Conservation (phyloP, 1,140 invertebrate species). For the Helicorthomorpha holstii region DNA sequence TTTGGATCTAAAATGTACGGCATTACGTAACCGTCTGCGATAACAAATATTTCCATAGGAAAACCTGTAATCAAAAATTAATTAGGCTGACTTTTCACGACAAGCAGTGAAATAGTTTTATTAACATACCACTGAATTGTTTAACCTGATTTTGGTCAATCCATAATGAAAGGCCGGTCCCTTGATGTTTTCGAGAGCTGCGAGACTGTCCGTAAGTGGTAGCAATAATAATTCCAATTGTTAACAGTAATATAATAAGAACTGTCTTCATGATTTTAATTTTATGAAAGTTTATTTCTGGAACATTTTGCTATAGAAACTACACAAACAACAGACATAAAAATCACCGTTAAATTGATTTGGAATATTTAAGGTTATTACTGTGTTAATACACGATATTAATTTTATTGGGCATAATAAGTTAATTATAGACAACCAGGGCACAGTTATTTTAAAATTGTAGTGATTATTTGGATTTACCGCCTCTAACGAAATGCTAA, state of each 20-base stretch:
- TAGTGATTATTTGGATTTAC: too few species aligned
- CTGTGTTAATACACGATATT: too few species aligned
- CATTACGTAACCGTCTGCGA: slow-evolving; percentile 62
- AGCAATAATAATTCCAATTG: neutral
- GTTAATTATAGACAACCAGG: too few species aligned
- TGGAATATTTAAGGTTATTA: too few species aligned
- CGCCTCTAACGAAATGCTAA: too few species aligned
- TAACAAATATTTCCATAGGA: slow-evolving; percentile 73
- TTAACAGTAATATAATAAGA: neutral
- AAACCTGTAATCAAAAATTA: slow-evolving; percentile 35
- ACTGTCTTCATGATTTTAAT: neutral
- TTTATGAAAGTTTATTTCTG: neutral
- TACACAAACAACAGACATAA: neutral
- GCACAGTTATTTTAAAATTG: too few species aligned
- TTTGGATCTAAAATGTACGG: slow-evolving; percentile 73
- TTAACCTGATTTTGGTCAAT: neutral
- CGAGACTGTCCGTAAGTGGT: neutral
- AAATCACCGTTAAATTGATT: too few species aligned
- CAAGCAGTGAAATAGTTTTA: neutral
- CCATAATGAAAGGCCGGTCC: neutral
- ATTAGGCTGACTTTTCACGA: neutral
- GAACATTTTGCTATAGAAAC: neutral
- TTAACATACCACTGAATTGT: neutral
- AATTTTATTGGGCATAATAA: too few species aligned
- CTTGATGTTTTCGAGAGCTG: neutral